phyloP scores from a whole-genome alignment of 1,140 invertebrate genomes.

The Chionoecetes opilio region DNA sequence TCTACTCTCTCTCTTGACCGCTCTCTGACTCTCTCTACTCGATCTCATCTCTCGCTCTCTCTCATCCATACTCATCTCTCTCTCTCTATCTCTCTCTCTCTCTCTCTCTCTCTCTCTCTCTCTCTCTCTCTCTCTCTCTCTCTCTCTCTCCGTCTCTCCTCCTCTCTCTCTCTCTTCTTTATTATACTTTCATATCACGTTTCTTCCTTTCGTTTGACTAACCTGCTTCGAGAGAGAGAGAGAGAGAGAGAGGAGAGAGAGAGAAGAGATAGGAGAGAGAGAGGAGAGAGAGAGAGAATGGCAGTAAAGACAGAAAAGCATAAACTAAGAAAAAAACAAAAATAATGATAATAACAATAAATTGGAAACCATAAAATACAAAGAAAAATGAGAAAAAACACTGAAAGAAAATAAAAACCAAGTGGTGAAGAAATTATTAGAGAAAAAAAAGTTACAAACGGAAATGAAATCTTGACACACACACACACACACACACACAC shows the following conservation, averaged over 20 bases:
- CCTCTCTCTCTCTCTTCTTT: no score
- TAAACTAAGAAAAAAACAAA: no score
- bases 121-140: neutral
- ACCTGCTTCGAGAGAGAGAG: no score
- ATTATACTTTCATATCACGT: no score
- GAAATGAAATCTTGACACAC: no score
- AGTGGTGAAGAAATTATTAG: neutral
- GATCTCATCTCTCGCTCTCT: slow-evolving; percentile 35
- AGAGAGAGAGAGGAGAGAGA: no score
- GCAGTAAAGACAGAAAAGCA: no score
- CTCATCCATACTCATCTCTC: slow-evolving; percentile 7
- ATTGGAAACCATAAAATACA: neutral
- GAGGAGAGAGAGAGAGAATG: neutral
- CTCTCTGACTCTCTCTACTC: slow-evolving; percentile 35
- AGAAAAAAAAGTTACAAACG: neutral
- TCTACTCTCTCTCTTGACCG: neutral
- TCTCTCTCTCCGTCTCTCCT: no score
- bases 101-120: slow-evolving; percentile 54
- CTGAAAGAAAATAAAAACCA: neutral
- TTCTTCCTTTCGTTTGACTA: no score
- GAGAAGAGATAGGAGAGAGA: no score
- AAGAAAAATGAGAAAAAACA: neutral
- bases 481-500: no score
- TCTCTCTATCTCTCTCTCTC: slow-evolving; percentile 58
- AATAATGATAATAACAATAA: no score